These are phyloP conservation scores for Etia nguti DNA, from an alignment of 2,113 vertebrate genomes.

Conservation along the genomic window DNA sequence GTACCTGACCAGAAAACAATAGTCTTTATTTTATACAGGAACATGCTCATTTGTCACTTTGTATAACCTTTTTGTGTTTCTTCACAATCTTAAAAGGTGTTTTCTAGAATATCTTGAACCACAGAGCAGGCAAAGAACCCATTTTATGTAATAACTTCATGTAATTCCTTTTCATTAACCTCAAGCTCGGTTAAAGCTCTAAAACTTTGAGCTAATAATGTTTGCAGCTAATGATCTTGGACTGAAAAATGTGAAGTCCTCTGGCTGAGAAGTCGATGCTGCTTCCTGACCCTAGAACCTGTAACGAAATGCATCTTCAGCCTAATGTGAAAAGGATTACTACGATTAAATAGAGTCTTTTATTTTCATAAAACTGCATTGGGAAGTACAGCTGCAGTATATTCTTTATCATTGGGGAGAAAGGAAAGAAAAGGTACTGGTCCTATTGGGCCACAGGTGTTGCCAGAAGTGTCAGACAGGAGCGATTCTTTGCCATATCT, in stretches of 20 bases:
- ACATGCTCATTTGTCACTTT: neutral
- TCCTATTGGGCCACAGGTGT: neutral
- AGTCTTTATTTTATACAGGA: neutral
- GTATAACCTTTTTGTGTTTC: neutral
- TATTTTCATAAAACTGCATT: neutral
- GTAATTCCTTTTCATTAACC: conserved; percentile 32
- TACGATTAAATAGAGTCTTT: neutral
- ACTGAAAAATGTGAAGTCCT: conserved; percentile 34
- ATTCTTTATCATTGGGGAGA: neutral
- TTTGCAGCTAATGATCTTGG: conserved; percentile 21
- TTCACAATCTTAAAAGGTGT: neutral
- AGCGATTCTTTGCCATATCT: neutral
- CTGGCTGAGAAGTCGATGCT: neutral
- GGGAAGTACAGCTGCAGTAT: neutral
- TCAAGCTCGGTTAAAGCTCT: conserved; percentile 7
- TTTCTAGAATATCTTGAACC: neutral
- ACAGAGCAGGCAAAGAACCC: neutral
- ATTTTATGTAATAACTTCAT: neutral
- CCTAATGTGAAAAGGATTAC: neutral
- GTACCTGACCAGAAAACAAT: neutral
- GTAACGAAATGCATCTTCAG: conserved; percentile 30
- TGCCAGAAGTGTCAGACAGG: neutral
- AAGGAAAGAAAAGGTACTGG: neutral
- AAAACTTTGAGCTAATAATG: conserved; percentile 28
- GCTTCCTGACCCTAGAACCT: conserved; percentile 27